Percentiles rank a stretch among this genome's conserved stretches.
Evolutionary conservation across 2,888 invertebrate species (phyloP).

Genomic region (Zonitis immaculata): DNA sequence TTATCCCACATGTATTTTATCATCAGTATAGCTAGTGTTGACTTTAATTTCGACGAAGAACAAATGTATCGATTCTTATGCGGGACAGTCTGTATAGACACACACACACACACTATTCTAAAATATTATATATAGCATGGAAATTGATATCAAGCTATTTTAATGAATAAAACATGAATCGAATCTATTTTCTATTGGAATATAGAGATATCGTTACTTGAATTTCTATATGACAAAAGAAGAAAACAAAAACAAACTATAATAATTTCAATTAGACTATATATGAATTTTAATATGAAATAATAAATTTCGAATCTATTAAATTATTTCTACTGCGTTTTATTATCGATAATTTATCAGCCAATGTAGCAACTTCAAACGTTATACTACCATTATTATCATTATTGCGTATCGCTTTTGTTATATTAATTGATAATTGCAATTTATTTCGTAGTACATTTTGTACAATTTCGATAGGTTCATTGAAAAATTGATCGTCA

Average conservation of each 20-base stretch:
- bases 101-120: not conserved
- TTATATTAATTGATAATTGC: constrained; percentile 24
- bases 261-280: too few relatives aligned
- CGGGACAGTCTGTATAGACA: too few relatives aligned
- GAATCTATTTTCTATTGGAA: constrained; percentile 13
- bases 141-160: constrained; percentile 22
- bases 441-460: constrained; percentile 33
- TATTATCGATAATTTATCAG: constrained; percentile 33
- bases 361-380: constrained; percentile 31
- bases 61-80: too few relatives aligned
- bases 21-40: too few relatives aligned
- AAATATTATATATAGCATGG: constrained; percentile 6
- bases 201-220: not conserved
- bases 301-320: constrained; percentile 26
- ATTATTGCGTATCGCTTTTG: constrained; percentile 25
- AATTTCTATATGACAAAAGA: not conserved
- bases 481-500: constrained; percentile 25
- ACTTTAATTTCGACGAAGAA: too few relatives aligned
- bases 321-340: constrained; percentile 30
- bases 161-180: constrained; percentile 29
- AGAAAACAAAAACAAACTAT: not conserved
- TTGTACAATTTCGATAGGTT: constrained; percentile 22
- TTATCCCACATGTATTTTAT: too few relatives aligned
- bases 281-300: constrained; percentile 11
- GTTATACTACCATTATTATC: constrained; percentile 29